Conservation (phyloP, 64 coral and sea anemone species). For the Catalaphyllia jardinei region DNA sequence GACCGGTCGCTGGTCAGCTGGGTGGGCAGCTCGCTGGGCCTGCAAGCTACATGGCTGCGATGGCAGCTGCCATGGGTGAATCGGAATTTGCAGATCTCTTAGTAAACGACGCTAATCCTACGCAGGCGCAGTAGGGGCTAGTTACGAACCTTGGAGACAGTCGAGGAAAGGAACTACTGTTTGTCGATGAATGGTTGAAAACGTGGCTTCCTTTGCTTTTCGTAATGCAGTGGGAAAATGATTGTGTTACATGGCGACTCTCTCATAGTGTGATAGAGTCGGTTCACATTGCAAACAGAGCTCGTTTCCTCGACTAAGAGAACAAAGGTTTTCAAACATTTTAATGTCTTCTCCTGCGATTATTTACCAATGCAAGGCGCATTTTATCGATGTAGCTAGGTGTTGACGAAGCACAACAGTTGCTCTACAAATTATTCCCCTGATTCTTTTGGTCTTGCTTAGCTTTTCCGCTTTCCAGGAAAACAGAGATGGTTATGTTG, state of each 20-base stretch:
- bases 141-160: constrained; percentile 47
- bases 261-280: not conserved
- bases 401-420: not conserved
- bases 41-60: constrained; percentile 24
- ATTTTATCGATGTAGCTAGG: not conserved
- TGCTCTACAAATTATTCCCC: not conserved
- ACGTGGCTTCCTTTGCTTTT: not conserved
- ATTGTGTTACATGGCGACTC: not conserved
- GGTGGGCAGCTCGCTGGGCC: no score
- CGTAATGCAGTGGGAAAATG: not conserved
- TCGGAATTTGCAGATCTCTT: constrained; percentile 17
- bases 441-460: not conserved
- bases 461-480: not conserved
- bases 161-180: constrained; percentile 4
- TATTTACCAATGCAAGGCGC: not conserved
- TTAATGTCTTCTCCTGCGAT: not conserved
- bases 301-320: constrained; percentile 14
- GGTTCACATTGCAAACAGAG: not conserved
- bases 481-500: not conserved
- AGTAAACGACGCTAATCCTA: constrained; percentile 18
- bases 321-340: not conserved
- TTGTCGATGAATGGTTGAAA: not conserved
- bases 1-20: not conserved
- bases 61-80: constrained; percentile 42
- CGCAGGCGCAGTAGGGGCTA: constrained; percentile 45